Evolutionary conservation across 2,888 invertebrate genomes (phyloP).

Genomic region (Adelognathus sp.): DNA sequence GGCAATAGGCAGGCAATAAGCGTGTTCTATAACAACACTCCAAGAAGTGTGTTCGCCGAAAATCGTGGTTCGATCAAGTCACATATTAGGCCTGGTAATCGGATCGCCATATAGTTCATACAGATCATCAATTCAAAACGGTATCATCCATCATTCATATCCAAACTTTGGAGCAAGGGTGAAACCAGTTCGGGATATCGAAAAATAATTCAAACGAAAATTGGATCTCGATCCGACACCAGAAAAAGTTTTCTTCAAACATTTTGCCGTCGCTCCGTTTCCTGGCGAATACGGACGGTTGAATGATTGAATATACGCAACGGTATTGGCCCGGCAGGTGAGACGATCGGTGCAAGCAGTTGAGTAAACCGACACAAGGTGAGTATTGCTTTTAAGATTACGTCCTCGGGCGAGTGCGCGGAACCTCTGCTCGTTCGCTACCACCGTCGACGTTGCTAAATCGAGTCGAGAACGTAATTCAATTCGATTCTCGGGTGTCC

Average conservation of each 20-base stretch:
- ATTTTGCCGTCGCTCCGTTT: background rate
- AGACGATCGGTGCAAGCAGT: background rate
- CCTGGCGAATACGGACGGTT: background rate
- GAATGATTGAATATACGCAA: background rate
- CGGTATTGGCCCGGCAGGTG: background rate
- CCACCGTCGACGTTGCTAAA: constrained; percentile 61
- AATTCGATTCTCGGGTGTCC: constrained; percentile 64
- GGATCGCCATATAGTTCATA: background rate
- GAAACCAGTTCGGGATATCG: background rate
- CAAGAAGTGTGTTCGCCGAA: too few species aligned
- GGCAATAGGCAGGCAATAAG: too few species aligned
- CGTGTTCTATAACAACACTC: too few species aligned
- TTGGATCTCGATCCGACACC: background rate
- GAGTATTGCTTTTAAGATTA: constrained; percentile 46
- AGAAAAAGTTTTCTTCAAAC: background rate
- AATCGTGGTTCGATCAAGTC: too few species aligned
- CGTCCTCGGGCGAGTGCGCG: background rate
- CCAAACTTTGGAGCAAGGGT: background rate
- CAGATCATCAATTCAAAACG: too few species aligned
- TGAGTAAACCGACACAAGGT: constrained; percentile 3
- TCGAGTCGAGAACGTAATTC: constrained; percentile 67
- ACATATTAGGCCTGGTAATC: background rate
- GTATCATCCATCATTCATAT: background rate
- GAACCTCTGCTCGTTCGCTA: constrained; percentile 13
- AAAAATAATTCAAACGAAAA: background rate